These are phyloP conservation scores for Trichoplusia ni DNA, from an alignment of 1,140 invertebrate genomes.

Conservation along the genomic window DNA sequence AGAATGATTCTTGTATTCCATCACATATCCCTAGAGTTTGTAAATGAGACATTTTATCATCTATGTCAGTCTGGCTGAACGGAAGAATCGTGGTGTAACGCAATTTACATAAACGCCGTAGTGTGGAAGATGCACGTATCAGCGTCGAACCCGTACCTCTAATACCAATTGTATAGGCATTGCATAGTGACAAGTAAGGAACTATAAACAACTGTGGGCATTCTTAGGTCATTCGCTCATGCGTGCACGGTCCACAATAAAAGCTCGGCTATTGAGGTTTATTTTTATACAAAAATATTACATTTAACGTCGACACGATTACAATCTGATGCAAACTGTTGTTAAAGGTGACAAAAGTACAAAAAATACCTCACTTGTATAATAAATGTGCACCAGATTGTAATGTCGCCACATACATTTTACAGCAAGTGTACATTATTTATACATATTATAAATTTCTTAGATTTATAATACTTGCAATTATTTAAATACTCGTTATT, in stretches of 20 bases:
- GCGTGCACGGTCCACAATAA: not conserved
- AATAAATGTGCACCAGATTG: not conserved
- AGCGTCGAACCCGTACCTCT: too few species aligned
- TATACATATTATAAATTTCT: not conserved
- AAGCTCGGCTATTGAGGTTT: not conserved
- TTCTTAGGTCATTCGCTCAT: too few species aligned
- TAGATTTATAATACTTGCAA: constrained; percentile 6
- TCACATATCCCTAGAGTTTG: constrained; percentile 10
- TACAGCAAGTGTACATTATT: constrained; percentile 2
- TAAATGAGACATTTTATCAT: constrained; percentile 1
- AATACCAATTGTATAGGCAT: too few species aligned
- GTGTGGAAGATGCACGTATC: not conserved
- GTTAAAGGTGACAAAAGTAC: not conserved
- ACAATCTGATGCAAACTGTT: not conserved
- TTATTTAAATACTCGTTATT: not conserved
- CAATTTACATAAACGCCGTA: not conserved
- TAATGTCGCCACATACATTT: not conserved
- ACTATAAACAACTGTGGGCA: too few species aligned
- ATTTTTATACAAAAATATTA: constrained; percentile 7
- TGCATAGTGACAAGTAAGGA: too few species aligned
- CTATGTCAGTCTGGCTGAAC: constrained; percentile 53
- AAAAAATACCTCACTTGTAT: constrained; percentile 4
- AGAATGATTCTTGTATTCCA: not conserved
- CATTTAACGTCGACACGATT: not conserved
- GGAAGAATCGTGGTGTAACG: constrained; percentile 34